phyloP scores from a whole-genome alignment of 2,797 vertebrate genomes.

The Cossypha niveicapilla region DNA sequence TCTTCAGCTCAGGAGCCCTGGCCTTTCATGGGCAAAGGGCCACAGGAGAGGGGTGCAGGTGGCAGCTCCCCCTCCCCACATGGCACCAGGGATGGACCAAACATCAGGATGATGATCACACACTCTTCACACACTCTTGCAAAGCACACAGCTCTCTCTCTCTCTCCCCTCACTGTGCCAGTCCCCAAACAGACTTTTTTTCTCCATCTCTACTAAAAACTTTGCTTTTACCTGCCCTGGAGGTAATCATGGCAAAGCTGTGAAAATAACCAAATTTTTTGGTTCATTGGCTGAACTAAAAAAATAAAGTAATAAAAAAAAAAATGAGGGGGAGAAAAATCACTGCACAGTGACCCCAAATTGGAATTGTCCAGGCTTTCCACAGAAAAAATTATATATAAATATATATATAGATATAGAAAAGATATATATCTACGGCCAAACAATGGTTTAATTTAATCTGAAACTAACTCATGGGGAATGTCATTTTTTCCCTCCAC shows the following conservation, averaged over 20 bases:
- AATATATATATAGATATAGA: neutral
- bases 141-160: neutral
- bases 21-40: neutral
- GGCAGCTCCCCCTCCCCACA: neutral
- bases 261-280: neutral
- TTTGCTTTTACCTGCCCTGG: neutral
- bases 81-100: neutral
- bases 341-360: neutral
- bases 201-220: neutral
- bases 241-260: neutral
- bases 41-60: neutral
- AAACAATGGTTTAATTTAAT: constrained; percentile 34
- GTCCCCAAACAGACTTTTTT: neutral
- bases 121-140: fast-evolving
- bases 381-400: neutral
- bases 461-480: constrained; percentile 14
- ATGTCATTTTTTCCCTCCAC: neutral
- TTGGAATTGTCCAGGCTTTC: neutral
- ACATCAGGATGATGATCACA: neutral
- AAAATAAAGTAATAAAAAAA: neutral
- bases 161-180: fast-evolving
- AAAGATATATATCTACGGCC: neutral
- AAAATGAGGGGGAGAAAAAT: fast-evolving
- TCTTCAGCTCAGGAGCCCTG: neutral
- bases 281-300: neutral